Conservation (phyloP, 1,140 invertebrate genomes). For the Notospermus geniculatus region DNA sequence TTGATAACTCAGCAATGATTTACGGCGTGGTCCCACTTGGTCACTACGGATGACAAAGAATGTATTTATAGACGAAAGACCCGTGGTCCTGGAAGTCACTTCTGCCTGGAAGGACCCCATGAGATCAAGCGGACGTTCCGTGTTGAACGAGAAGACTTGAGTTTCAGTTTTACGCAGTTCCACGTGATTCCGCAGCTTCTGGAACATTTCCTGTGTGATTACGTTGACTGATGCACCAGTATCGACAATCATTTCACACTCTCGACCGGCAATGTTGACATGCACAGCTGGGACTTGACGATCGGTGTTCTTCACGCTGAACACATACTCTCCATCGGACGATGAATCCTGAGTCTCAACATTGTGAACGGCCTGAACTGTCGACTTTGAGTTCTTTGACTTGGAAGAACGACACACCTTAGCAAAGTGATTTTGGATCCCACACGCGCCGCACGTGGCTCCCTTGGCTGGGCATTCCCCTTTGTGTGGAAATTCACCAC, state of each 20-base stretch:
- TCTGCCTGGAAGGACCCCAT: conserved; percentile 14
- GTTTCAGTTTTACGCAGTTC: conserved; percentile 3
- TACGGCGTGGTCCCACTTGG: neutral
- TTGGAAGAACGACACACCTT: conserved; percentile 5
- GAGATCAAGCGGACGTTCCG: conserved; percentile 13
- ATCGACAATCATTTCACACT: conserved; percentile 11
- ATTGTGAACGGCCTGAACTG: neutral
- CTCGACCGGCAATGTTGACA: conserved; percentile 1
- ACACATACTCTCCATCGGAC: neutral
- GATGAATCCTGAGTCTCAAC: too few relatives aligned
- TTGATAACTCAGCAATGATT: conserved; percentile 4
- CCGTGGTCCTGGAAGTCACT: neutral
- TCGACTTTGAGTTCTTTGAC: neutral
- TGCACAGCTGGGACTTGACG: neutral
- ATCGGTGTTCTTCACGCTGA: neutral
- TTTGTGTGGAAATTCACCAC: too few relatives aligned
- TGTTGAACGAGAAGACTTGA: conserved; percentile 17
- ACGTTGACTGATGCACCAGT: conserved; percentile 16
- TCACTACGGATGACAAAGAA: neutral
- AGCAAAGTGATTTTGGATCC: conserved; percentile 4
- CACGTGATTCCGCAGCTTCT: conserved; percentile 7
- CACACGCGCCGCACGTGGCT: neutral
- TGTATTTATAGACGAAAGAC: neutral
- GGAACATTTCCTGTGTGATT: neutral
- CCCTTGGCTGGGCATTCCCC: neutral